A percentile compares a stretch with the other conserved stretches of the same genome.
Evolutionary conservation across 2,113 vertebrate species (phyloP).

Genomic region (Grallaria varia): DNA sequence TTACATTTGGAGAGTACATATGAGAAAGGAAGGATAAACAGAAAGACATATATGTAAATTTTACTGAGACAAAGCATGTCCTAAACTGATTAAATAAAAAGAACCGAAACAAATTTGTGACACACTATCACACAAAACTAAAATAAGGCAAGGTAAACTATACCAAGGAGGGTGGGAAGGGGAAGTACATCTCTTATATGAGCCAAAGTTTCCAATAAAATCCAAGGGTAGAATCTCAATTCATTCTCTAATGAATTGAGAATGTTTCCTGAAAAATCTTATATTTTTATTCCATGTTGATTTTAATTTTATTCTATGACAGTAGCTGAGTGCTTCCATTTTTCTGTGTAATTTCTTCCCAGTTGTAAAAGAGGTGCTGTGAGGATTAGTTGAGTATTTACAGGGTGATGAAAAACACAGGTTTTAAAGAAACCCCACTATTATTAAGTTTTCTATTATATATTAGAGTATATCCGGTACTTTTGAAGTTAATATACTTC

Average conservation of each 20-base stretch:
- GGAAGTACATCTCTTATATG: background rate
- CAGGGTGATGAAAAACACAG: background rate
- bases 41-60: background rate
- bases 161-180: no score
- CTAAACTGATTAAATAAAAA: background rate
- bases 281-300: background rate
- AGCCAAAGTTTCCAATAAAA: background rate
- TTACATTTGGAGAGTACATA: background rate
- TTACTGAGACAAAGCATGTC: background rate
- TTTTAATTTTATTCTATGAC: background rate
- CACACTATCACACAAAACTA: background rate
- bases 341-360: background rate
- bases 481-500: background rate
- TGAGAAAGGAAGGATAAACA: background rate
- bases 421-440: background rate
- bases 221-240: background rate
- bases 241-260: background rate
- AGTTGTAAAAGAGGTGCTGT: background rate
- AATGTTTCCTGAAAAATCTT: background rate
- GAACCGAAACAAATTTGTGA: background rate
- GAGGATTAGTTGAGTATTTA: background rate
- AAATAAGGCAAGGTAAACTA: background rate
- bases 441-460: background rate
- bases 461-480: background rate
- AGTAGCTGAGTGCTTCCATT: background rate